Evolutionary conservation across 2,888 invertebrate genomes (phyloP), one percentile per base, ranked within the genome.

Genomic region (Stegophylla sp.): DNA sequence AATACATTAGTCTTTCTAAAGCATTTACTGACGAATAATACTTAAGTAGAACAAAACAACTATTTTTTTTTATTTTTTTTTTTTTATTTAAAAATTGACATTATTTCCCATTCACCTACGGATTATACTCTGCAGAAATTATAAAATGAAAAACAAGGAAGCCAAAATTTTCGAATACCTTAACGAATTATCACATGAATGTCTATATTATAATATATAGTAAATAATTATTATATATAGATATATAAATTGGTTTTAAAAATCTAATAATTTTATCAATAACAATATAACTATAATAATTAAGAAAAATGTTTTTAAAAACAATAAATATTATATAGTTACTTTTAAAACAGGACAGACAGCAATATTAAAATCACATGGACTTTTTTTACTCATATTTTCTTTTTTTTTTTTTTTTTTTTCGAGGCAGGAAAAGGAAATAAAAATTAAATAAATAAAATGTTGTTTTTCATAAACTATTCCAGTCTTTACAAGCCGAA

Each of bases 211-310:
- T 59, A 67, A 77, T 79, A 71, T 41, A 79, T 79, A 79, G 67
- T 79, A 61, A 69, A 69, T 77, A 61, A 76, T 79, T 79, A 79
- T 79, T 79, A 79, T 69, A 69, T 69, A 77, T 59, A 77, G 67
- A 77, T 77, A 79, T 69, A 69, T 79, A 59, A 79, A 69, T 71
- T 79, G 69, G 61, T 71, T 79, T 67, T 79, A 79, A 79, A 79
- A 79, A 79, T 79, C 79, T 79, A 79, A 79, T 79, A 79, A 79
- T 79, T 77, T 79, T 71, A 79, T 79, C 59, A 79, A 79, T 79
- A 79, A 79, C 79, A 79, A 79, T 79, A 67, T 69, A 79, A 71
- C 79, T 79, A 79, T 79, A 71, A 79, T 79, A 79, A 79, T 79
- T 69, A 79, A 79, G 79, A 79, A 79, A 79, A 12, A 79, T 28